Conservation (phyloP, 2,888 invertebrate genomes). For the Therioaphis trifolii region DNA sequence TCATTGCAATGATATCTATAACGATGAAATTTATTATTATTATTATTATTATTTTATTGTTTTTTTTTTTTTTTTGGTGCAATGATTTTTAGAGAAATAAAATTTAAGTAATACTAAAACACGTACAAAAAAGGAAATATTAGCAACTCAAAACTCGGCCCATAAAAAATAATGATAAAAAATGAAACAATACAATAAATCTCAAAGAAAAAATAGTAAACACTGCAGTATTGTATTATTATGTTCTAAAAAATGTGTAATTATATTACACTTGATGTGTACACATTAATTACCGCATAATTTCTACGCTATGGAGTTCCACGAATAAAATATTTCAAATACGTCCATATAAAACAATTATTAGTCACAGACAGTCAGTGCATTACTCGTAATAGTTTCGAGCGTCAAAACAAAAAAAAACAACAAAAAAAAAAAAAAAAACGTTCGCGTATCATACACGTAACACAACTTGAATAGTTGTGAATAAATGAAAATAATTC, state of each 20-base stretch:
- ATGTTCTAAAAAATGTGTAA: not conserved
- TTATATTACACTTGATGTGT: not conserved
- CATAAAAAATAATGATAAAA: no score
- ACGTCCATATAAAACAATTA: slow-evolving; percentile 19
- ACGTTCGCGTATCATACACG: no score
- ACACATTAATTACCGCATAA: not conserved
- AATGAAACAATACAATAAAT: no score
- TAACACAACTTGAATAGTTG: no score
- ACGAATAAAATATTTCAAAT: slow-evolving; percentile 19
- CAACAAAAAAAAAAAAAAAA: no score
- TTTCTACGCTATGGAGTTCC: slow-evolving; percentile 20
- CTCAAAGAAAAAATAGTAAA: no score
- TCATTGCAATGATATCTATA: no score
- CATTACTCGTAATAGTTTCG: not conserved
- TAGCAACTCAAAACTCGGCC: no score
- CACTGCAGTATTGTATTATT: no score
- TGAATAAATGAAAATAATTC: no score
- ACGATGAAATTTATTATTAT: not conserved
- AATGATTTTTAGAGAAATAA: not conserved
- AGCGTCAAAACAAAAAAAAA: not conserved
- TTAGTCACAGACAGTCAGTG: not conserved
- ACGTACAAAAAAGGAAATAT: not conserved
- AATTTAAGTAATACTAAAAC: not conserved
- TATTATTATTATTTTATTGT: not conserved
- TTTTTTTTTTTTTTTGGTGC: no score